Base-by-base conservation (phyloP, 2,113 vertebrate species). In the Bufo gargarizans region DNA sequence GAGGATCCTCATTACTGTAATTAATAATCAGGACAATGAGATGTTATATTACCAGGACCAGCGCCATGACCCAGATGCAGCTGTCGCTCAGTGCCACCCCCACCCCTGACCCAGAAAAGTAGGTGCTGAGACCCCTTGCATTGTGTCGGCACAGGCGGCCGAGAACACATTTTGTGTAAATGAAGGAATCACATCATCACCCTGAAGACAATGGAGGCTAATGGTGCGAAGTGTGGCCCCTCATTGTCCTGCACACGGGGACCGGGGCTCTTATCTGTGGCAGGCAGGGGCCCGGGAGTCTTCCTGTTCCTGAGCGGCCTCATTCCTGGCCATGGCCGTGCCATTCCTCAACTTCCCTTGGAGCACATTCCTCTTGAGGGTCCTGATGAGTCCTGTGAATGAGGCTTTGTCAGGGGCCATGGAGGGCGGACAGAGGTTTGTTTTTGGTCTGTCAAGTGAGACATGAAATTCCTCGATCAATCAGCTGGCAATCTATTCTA, bases 361-460 rank as follows among this genome's bases (percentile, higher is more conserved):
- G n/a, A 81, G 61, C 80, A 20, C 78, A 87, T 80, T 82, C 49
- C 79, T 80, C n/a, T 20, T 12, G 53, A 10, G 72, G 69, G 77
- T 79, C 77, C 56, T 49, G 80, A 88, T 65, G 79, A 55, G 45
- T 63, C 80, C 49, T 88, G 87, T 88, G 80, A 88, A 83, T 83
- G 87, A 84, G 80, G 50, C 87, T 84, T 88, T 88, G 87, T 78
- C 79, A 53, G 47, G 55, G 56, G 13, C 72, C 12, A 55, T n/a
- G 20, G 61, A 76, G 47, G 72, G 81, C 49, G 59, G 74, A 43
- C 82, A 13, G 6, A 63, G 87, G 69, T 89, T 89, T 89, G 87
- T 89, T 84, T 89, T 89, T 89, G 87, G 87, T 84, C 82, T 78
- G 81, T 88, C 87, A 84, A 58, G 87, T 89, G 82, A 84, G 84